A percentile compares a stretch with the other conserved stretches of the same genome.
Conservation (phyloP, 2,113 vertebrate species). For the Cololabis saira region DNA sequence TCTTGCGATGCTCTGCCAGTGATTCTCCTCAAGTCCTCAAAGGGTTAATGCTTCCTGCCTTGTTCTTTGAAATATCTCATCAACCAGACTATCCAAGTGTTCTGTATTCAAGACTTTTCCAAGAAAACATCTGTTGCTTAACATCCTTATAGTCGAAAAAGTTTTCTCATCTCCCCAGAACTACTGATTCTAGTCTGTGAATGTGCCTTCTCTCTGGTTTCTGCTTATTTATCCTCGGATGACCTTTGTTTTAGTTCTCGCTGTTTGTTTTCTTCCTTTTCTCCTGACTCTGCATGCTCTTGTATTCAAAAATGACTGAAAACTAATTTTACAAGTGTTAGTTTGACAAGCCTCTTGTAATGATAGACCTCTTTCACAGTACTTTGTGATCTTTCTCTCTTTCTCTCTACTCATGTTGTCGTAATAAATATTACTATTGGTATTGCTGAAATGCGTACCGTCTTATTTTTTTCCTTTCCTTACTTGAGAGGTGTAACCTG, state of each 20-base stretch:
- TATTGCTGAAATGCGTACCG: slow-evolving; percentile 93
- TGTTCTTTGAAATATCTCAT: slow-evolving; percentile 70
- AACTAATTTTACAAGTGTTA: slow-evolving; percentile 81
- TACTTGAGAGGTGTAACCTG: slow-evolving; percentile 45
- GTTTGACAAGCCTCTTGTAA: slow-evolving; percentile 89
- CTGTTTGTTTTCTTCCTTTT: slow-evolving; percentile 64
- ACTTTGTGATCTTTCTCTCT: slow-evolving; percentile 89
- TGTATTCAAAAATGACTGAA: slow-evolving; percentile 80
- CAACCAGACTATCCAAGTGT: slow-evolving; percentile 83
- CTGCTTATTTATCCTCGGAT: slow-evolving; percentile 77
- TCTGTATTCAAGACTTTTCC: slow-evolving; percentile 80
- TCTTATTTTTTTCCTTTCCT: slow-evolving; percentile 80
- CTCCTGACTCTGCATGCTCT: slow-evolving; percentile 82
- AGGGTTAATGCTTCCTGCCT: slow-evolving; percentile 80
- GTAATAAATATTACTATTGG: slow-evolving; percentile 99
- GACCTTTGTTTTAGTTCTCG: slow-evolving; percentile 68
- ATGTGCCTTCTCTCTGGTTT: slow-evolving; percentile 95
- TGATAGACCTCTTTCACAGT: slow-evolving; percentile 86
- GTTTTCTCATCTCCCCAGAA: slow-evolving; percentile 77
- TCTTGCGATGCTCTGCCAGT: slow-evolving; percentile 9
- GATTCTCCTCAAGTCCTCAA: slow-evolving; percentile 77
- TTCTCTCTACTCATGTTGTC: slow-evolving; percentile 90
- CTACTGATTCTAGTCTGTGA: slow-evolving; percentile 90
- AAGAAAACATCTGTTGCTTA: slow-evolving; percentile 71
- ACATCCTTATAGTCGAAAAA: slow-evolving; percentile 60